Percentiles rank a stretch among this genome's conserved stretches.
phyloP scores from a whole-genome alignment of 2,888 invertebrate genomes.

The Coronaproctus castanopsis region DNA sequence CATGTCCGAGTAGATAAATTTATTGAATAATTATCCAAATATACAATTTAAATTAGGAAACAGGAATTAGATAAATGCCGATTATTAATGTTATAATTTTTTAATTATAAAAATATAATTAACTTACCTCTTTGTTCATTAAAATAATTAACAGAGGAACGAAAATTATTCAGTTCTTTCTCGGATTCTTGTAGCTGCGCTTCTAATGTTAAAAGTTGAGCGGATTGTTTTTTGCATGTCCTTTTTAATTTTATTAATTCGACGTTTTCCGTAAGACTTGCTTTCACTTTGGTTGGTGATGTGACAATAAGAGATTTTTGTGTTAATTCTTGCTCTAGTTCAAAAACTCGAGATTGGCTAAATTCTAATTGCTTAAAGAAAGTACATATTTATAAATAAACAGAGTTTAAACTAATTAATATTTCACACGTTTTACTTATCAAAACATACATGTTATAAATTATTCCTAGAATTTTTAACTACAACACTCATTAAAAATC shows the following conservation, averaged over 20 bases:
- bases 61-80: too few relatives aligned
- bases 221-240: slow-evolving; percentile 10
- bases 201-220: slow-evolving; percentile 8
- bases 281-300: slow-evolving; percentile 7
- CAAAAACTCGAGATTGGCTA: not conserved
- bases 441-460: too few relatives aligned
- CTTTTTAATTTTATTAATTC: slow-evolving; percentile 12
- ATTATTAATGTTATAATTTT: too few relatives aligned
- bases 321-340: slow-evolving; percentile 7
- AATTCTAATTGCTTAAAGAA: not conserved
- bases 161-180: slow-evolving; percentile 4
- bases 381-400: not conserved
- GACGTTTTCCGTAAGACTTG: slow-evolving; percentile 6
- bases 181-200: slow-evolving; percentile 6
- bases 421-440: too few relatives aligned
- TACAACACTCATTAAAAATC: too few relatives aligned
- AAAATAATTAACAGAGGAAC: not conserved
- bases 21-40: too few relatives aligned
- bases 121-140: slow-evolving; percentile 5
- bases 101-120: too few relatives aligned
- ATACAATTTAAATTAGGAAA: too few relatives aligned
- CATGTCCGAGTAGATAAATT: too few relatives aligned
- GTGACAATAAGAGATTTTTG: not conserved
- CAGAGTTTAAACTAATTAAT: too few relatives aligned
- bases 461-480: too few relatives aligned